Evolutionary conservation across 2,797 vertebrate species (phyloP).

Genomic region (Propithecus perrieri): DNA sequence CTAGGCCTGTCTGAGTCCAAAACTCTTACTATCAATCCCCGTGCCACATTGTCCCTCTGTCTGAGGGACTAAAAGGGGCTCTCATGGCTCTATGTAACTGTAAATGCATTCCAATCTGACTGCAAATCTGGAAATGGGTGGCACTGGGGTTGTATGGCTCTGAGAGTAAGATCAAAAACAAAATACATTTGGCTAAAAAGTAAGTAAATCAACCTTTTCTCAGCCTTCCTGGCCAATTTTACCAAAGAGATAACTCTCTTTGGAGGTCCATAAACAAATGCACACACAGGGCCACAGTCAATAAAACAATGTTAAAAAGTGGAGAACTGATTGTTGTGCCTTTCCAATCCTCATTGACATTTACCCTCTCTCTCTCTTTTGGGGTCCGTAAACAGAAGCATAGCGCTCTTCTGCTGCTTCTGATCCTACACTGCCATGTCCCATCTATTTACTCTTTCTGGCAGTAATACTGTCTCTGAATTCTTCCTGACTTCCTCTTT

Average conservation of each 20-base stretch:
- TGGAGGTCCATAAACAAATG: neutral
- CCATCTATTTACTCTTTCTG: neutral
- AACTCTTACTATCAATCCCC: neutral
- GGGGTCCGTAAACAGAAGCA: neutral
- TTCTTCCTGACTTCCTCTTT: neutral
- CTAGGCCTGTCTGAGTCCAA: neutral
- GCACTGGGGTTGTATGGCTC: slow-evolving; percentile 40
- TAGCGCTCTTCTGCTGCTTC: neutral
- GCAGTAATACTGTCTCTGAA: neutral
- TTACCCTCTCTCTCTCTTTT: neutral
- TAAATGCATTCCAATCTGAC: slow-evolving; percentile 30
- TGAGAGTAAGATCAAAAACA: neutral
- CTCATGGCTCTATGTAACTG: slow-evolving; percentile 57
- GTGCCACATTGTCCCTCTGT: neutral
- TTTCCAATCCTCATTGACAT: neutral
- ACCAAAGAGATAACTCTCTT: slow-evolving; percentile 13
- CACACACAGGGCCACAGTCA: neutral
- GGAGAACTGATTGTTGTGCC: neutral
- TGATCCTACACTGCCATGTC: neutral
- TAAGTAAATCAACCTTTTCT: slow-evolving; percentile 72
- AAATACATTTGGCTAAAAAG: slow-evolving; percentile 58
- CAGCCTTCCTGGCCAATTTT: slow-evolving; percentile 53
- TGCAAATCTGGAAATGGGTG: slow-evolving; percentile 11
- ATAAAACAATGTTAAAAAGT: neutral
- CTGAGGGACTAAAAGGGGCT: neutral